Percentiles rank a stretch among this genome's conserved stretches.
Conservation (phyloP, 2,797 vertebrate genomes). For the Alcedo atthis region DNA sequence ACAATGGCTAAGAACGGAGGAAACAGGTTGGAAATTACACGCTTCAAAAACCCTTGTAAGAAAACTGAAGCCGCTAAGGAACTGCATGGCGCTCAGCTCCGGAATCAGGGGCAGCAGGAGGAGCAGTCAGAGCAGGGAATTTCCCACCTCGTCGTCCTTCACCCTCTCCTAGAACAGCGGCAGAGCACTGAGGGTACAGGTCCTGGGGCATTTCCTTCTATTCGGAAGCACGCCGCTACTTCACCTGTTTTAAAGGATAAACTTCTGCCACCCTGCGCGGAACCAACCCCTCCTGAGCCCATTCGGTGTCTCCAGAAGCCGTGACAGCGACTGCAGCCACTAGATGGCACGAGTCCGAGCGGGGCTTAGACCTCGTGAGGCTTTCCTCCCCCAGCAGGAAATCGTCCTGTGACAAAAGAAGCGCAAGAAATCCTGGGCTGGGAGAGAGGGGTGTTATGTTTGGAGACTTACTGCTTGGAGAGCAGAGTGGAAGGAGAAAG, state of each 20-base stretch:
- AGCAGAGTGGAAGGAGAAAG: neutral
- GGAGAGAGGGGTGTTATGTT: neutral
- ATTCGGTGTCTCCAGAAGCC: rapidly evolving
- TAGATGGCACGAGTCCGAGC: neutral
- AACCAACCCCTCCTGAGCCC: neutral
- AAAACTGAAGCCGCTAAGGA: neutral
- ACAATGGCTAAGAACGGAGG: neutral
- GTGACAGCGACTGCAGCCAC: neutral
- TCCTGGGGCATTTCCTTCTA: neutral
- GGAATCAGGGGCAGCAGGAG: neutral
- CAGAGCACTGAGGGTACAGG: rapidly evolving
- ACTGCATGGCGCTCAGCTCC: neutral
- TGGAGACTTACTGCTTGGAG: neutral
- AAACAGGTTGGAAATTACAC: neutral
- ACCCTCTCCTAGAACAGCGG: neutral
- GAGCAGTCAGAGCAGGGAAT: neutral
- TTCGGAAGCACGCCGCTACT: rapidly evolving
- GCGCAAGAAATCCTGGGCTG: neutral
- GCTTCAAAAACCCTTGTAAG: neutral
- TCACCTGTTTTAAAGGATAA: neutral
- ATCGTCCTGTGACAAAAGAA: neutral
- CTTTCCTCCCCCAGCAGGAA: neutral
- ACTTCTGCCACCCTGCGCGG: neutral
- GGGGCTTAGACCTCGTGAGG: no score
- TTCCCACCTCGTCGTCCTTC: rapidly evolving